A percentile compares a stretch with the other conserved stretches of the same genome.
These are phyloP conservation scores for Notiomystis cincta DNA, from an alignment of 2,113 vertebrate genomes.

Conservation along the genomic window DNA sequence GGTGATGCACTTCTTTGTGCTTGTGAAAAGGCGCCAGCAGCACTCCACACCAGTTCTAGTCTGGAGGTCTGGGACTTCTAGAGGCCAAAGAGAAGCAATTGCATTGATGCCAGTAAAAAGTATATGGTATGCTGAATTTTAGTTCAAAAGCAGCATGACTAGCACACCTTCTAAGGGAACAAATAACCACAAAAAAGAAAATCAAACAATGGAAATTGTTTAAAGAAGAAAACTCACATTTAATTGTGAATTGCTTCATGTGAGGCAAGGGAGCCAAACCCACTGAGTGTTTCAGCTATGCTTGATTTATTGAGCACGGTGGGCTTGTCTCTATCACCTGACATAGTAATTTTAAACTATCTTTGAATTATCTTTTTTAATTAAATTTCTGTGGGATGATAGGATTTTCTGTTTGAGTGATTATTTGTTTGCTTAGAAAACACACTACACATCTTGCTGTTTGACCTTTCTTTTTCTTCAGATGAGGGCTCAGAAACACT, in stretches of 20 bases:
- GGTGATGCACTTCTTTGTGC: not conserved
- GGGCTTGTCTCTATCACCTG: conserved; percentile 47
- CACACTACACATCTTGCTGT: not conserved
- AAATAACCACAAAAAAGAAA: conserved; percentile 65
- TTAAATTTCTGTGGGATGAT: conserved; percentile 43
- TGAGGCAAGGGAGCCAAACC: conserved; percentile 51
- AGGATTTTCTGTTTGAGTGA: conserved; percentile 14
- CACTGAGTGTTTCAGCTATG: conserved; percentile 23
- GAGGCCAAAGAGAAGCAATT: conserved; percentile 29
- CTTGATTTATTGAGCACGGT: conserved; percentile 54
- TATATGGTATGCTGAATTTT: conserved; percentile 36
- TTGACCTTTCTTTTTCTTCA: conserved; percentile 4
- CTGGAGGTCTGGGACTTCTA: conserved; percentile 39
- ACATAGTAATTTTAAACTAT: conserved; percentile 54
- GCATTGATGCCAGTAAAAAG: conserved; percentile 43
- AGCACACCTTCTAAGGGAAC: conserved; percentile 50
- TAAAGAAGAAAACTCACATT: conserved; percentile 53
- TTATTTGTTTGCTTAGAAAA: conserved; percentile 50
- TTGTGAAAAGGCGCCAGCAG: not conserved
- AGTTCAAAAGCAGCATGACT: conserved; percentile 60
- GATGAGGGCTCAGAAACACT: not conserved
- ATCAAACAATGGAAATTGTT: conserved; percentile 46
- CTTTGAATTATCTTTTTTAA: conserved; percentile 59
- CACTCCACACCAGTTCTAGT: not conserved
- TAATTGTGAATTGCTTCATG: conserved; percentile 55